Evolutionary conservation across 2,888 invertebrate genomes (phyloP).

Genomic region (Aphrophora alni): DNA sequence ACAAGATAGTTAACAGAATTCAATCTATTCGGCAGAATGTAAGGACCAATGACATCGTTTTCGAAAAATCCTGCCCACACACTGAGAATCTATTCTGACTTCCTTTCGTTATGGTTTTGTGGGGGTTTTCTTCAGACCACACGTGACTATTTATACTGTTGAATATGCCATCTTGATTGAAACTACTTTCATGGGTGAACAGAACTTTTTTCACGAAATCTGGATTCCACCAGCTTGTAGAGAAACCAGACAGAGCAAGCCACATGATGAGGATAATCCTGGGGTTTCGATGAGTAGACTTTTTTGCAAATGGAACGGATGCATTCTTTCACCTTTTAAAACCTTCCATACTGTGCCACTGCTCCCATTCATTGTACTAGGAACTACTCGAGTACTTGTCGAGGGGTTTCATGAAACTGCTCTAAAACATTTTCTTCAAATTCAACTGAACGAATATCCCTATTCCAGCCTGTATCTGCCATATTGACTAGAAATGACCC

Average conservation of each 20-base stretch:
- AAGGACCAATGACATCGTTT: background rate
- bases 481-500: background rate
- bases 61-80: no score
- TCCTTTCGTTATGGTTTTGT: background rate
- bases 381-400: background rate
- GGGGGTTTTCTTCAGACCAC: constrained; percentile 2
- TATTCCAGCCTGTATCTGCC: background rate
- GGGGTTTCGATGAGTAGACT: background rate
- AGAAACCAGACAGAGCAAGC: background rate
- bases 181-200: background rate
- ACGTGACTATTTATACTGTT: background rate
- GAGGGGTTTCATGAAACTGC: background rate
- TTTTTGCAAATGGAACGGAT: background rate
- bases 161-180: constrained; percentile 12
- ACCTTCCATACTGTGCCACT: background rate
- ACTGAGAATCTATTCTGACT: no score
- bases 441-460: background rate
- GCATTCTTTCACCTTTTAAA: background rate
- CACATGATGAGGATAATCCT: background rate
- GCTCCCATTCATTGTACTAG: background rate
- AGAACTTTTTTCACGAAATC: background rate
- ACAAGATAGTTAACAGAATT: background rate
- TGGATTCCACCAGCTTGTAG: constrained; percentile 10
- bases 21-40: background rate
- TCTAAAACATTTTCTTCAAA: constrained; percentile 6